A percentile compares a stretch with the other conserved stretches of the same genome.
These are phyloP conservation scores for Hemitrygon akajei DNA, from an alignment of 2,797 vertebrate species.

Conservation along the genomic window DNA sequence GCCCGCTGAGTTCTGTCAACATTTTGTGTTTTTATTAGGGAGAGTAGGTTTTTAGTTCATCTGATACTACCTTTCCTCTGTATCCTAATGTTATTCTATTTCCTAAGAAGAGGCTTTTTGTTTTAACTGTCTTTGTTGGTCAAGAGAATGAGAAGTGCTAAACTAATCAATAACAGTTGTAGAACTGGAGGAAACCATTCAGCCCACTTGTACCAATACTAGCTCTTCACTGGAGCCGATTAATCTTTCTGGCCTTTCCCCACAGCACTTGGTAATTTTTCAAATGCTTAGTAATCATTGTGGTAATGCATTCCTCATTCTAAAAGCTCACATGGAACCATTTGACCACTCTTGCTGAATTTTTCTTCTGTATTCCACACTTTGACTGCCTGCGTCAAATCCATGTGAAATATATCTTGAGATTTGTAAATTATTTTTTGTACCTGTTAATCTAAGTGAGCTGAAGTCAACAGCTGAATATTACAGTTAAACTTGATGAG, in stretches of 20 bases:
- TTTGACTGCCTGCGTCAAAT: not conserved
- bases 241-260: too few relatives aligned
- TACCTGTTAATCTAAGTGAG: not conserved
- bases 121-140: not conserved
- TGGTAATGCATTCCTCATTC: not conserved
- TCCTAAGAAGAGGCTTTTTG: not conserved
- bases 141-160: not conserved
- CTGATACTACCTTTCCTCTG: not conserved
- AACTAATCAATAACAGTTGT: too few relatives aligned
- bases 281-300: too few relatives aligned
- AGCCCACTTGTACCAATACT: too few relatives aligned
- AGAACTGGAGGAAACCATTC: too few relatives aligned
- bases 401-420: not conserved
- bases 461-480: not conserved
- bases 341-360: not conserved
- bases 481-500: not conserved
- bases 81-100: not conserved
- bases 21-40: too few relatives aligned
- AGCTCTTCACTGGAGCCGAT: too few relatives aligned
- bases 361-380: not conserved
- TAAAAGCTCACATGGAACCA: not conserved
- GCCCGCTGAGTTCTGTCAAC: too few relatives aligned
- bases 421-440: not conserved
- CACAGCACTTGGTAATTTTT: too few relatives aligned
- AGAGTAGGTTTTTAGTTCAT: not conserved